Conservation (phyloP, 2,888 invertebrate genomes). For the Andrena dorsata region DNA sequence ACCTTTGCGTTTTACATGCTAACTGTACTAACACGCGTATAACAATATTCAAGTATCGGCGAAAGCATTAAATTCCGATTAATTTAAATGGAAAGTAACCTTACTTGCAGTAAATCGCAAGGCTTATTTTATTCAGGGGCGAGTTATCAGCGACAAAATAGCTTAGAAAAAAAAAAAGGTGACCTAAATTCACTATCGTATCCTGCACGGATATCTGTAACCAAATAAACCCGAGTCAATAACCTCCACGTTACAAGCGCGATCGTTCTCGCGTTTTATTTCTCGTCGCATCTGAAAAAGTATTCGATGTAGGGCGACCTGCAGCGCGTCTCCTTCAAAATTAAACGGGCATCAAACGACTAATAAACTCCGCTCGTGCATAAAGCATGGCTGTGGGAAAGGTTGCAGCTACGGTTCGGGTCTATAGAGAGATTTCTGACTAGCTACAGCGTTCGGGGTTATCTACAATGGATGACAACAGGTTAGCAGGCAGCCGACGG, state of each 20-base stretch:
- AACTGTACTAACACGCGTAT: too few relatives aligned
- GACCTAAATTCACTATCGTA: constrained; percentile 35
- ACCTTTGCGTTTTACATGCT: neutral
- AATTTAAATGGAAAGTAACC: neutral
- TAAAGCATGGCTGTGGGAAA: constrained; percentile 23
- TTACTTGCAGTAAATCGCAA: neutral
- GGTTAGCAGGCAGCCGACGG: constrained; percentile 51
- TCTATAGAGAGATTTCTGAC: constrained; percentile 35
- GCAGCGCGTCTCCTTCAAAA: neutral
- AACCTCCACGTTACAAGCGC: constrained; percentile 21
- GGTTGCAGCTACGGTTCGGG: constrained; percentile 13
- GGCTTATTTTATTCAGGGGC: neutral
- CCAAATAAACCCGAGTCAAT: constrained; percentile 35
- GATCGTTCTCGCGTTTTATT: constrained; percentile 14
- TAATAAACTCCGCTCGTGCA: neutral
- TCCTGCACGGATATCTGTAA: constrained; percentile 20
- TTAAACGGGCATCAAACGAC: constrained; percentile 1
- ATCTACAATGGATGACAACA: constrained; percentile 61
- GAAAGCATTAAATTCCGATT: neutral
- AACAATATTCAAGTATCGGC: neutral
- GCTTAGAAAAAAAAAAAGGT: constrained; percentile 8
- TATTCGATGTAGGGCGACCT: neutral
- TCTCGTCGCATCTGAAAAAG: constrained; percentile 7
- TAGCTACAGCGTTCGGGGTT: constrained; percentile 23
- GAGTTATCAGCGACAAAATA: constrained; percentile 13